Percentiles rank a stretch among this genome's conserved stretches.
These are phyloP conservation scores for Plectrocnemia conspersa DNA, from an alignment of 1,140 invertebrate species.

Conservation along the genomic window DNA sequence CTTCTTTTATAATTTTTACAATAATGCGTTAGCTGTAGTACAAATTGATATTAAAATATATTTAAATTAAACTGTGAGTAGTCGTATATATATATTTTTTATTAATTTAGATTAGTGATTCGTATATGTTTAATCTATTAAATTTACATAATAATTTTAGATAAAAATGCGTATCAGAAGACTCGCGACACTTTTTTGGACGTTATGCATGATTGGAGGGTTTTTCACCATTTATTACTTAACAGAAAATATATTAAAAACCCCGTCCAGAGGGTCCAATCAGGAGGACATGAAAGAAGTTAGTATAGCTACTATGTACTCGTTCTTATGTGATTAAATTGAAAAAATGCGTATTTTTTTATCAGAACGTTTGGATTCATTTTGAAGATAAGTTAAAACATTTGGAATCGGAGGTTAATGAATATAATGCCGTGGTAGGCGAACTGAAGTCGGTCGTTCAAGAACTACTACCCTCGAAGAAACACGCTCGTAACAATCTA, in stretches of 20 bases:
- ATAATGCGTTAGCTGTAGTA: no score
- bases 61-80: no score
- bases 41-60: no score
- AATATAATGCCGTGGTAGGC: slow-evolving; percentile 56
- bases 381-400: slow-evolving; percentile 61
- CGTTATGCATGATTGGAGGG: slow-evolving; percentile 44
- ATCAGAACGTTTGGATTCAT: slow-evolving; percentile 62
- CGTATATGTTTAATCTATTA: not conserved
- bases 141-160: slow-evolving; percentile 9
- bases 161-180: slow-evolving; percentile 45
- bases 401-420: slow-evolving; percentile 59
- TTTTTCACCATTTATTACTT: slow-evolving; percentile 48
- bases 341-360: slow-evolving; percentile 24
- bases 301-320: slow-evolving; percentile 28
- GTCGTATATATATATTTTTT: no score
- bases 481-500: no score
- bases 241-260: slow-evolving; percentile 46
- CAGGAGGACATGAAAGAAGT: slow-evolving; percentile 46
- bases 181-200: slow-evolving; percentile 47
- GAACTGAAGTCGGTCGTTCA: slow-evolving; percentile 53
- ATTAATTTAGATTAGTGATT: not conserved
- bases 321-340: not conserved
- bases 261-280: slow-evolving; percentile 45
- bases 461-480: slow-evolving; percentile 33
- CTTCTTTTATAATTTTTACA: no score